phyloP scores from a whole-genome alignment of 2,888 invertebrate species.

The Acleris emargana region DNA sequence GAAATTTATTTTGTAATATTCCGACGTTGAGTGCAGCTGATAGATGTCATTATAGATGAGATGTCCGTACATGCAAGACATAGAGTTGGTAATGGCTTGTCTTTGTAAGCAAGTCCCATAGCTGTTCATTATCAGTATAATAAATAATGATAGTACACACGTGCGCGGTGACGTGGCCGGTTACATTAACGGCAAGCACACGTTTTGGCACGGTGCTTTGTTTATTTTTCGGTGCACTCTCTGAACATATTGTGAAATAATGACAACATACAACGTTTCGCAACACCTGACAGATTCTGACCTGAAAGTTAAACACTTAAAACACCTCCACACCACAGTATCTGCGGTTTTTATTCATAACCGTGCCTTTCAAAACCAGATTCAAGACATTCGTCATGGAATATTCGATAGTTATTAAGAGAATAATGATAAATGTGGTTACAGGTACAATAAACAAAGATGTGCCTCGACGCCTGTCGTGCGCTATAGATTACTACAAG shows the following conservation, averaged over 20 bases:
- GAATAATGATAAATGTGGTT: too few relatives aligned
- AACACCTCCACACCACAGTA: too few relatives aligned
- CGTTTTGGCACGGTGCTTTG: constrained; percentile 57
- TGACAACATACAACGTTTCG: constrained; percentile 1
- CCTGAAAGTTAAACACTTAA: too few relatives aligned
- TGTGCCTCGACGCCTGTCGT: too few relatives aligned
- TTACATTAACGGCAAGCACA: constrained; percentile 33
- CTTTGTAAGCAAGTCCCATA: constrained; percentile 3
- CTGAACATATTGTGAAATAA: constrained; percentile 33
- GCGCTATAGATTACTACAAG: too few relatives aligned
- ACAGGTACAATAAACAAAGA: too few relatives aligned
- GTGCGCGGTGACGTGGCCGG: constrained; percentile 15
- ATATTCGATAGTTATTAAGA: too few relatives aligned
- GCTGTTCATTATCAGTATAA: constrained; percentile 18
- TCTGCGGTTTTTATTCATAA: too few relatives aligned
- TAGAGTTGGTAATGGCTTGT: constrained; percentile 2
- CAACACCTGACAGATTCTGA: constrained; percentile 1
- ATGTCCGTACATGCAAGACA: neutral
- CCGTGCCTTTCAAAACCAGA: too few relatives aligned
- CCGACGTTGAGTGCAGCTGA: too few relatives aligned
- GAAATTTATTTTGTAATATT: neutral
- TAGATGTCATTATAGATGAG: too few relatives aligned
- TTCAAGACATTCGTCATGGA: too few relatives aligned
- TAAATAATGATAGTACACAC: constrained; percentile 31
- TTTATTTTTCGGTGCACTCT: constrained; percentile 50